Percentiles rank a stretch among this genome's conserved stretches.
Conservation (phyloP, 2,113 vertebrate species). For the Sylvietta virens region DNA sequence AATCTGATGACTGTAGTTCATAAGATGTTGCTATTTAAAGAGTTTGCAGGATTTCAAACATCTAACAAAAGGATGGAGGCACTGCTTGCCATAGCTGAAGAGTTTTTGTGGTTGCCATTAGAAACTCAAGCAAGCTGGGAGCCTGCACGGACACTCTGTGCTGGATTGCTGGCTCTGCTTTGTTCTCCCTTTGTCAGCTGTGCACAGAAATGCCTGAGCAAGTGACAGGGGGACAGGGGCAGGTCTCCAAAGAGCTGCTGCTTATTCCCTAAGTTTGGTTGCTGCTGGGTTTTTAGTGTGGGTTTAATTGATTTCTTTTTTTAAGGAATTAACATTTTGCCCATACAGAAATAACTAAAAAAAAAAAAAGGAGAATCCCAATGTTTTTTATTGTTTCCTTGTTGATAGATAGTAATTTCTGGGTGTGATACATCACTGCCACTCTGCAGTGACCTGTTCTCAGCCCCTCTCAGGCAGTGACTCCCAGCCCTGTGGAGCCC, state of each 20-base stretch:
- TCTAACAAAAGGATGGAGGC: conserved; percentile 36
- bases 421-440: not conserved
- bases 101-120: conserved; percentile 65
- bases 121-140: conserved; percentile 58
- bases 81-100: not conserved
- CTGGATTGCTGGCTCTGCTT: conserved; percentile 12
- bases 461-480: not conserved
- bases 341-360: not conserved
- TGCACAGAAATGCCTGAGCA: not conserved
- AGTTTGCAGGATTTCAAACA: conserved; percentile 15
- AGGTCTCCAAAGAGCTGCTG: not conserved
- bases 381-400: not conserved
- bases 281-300: not conserved
- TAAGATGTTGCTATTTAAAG: conserved; percentile 13
- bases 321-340: not conserved
- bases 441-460: not conserved
- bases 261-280: not conserved
- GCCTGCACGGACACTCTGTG: not conserved
- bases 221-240: not conserved
- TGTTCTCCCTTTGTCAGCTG: not conserved
- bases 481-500: fast-evolving
- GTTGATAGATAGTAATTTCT: not conserved
- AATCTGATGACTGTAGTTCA: not conserved
- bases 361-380: not conserved
- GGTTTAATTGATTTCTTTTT: not conserved